A percentile compares a stretch with the other conserved stretches of the same genome.
Evolutionary conservation across 2,888 invertebrate genomes (phyloP).

Genomic region (Melanchra persicariae): DNA sequence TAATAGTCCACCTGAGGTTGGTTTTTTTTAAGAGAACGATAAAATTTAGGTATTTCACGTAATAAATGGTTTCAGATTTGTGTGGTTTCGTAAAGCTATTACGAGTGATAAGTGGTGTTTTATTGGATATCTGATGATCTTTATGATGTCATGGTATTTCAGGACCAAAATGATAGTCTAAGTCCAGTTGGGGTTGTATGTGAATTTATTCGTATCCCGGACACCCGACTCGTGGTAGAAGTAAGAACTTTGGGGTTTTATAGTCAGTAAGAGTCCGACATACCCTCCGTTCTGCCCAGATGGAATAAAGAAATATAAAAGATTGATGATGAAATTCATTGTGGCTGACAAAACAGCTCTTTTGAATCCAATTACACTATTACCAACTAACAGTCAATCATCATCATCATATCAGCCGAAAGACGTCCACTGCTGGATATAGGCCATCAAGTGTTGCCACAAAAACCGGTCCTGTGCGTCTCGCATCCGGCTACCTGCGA

Average conservation of each 20-base stretch:
- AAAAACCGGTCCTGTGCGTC: too few species aligned
- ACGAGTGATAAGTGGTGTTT: not conserved
- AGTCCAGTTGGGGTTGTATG: not conserved
- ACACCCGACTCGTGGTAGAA: not conserved
- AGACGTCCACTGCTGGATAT: too few species aligned
- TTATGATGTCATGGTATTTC: not conserved
- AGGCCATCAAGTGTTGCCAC: too few species aligned
- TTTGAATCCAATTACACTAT: not conserved
- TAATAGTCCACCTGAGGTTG: constrained; percentile 55
- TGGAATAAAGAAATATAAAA: too few species aligned
- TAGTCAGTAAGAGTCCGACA: too few species aligned
- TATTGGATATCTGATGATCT: not conserved
- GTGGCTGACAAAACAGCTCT: not conserved
- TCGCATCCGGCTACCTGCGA: too few species aligned
- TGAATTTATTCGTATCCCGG: not conserved
- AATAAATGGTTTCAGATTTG: constrained; percentile 31
- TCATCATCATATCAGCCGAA: too few species aligned
- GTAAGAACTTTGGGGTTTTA: too few species aligned
- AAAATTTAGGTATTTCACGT: constrained; percentile 30
- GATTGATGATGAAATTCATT: not conserved
- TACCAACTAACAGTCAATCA: not conserved
- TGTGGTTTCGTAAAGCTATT: constrained; percentile 15
- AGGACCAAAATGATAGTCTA: not conserved
- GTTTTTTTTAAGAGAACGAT: constrained; percentile 49
- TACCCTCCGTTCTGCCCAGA: too few species aligned